phyloP scores from a whole-genome alignment of 1,140 invertebrate species.

The Caerostris extrusa region DNA sequence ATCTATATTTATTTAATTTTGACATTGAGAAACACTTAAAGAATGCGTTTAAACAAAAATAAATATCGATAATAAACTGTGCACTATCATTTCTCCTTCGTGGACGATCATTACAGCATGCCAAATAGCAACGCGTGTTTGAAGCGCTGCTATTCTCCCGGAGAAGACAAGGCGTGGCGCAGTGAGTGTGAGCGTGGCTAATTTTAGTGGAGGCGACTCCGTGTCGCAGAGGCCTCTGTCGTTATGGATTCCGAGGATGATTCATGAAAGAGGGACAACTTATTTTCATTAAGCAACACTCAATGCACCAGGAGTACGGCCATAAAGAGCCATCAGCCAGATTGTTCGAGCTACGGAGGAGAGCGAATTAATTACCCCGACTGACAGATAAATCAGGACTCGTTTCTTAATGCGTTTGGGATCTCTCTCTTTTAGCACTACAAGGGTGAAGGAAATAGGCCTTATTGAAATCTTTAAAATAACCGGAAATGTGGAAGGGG shows the following conservation, averaged over 20 bases:
- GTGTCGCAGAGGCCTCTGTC: slow-evolving; percentile 18
- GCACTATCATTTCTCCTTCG: no score
- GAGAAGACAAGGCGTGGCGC: neutral
- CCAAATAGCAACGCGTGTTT: neutral
- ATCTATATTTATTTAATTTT: no score
- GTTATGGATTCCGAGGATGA: neutral
- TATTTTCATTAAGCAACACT: slow-evolving; percentile 36
- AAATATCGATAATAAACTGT: no score
- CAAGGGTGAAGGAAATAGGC: no score
- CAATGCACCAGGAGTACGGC: neutral
- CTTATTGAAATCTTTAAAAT: no score
- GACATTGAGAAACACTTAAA: no score
- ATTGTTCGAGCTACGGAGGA: neutral
- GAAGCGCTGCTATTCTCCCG: neutral
- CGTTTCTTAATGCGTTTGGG: no score
- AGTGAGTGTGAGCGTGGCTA: neutral
- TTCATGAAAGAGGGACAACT: slow-evolving; percentile 25
- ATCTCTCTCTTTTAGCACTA: no score
- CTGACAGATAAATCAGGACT: slow-evolving; percentile 14
- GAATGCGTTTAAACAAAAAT: no score
- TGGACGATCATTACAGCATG: no score
- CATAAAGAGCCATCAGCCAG: neutral
- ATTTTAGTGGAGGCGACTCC: slow-evolving; percentile 30
- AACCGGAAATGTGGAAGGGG: no score
- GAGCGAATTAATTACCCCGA: slow-evolving; percentile 2